Conservation (phyloP, 2,113 vertebrate species). For the Scalopus aquaticus region DNA sequence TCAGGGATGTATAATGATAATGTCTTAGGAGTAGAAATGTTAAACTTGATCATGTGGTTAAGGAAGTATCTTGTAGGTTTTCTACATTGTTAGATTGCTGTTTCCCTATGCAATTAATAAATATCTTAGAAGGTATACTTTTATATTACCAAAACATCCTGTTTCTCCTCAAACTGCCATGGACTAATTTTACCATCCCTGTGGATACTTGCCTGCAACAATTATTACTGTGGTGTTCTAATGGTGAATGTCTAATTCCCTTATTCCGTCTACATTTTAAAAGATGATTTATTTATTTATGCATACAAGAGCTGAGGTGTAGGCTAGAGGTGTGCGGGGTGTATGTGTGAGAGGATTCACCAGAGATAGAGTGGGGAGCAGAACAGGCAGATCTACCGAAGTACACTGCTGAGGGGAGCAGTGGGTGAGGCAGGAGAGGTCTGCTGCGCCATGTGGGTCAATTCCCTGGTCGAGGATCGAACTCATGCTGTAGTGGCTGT, state of each 20-base stretch:
- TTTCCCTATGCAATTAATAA: conserved; percentile 42
- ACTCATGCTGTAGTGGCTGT: no score
- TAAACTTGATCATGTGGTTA: conserved; percentile 34
- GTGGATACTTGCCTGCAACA: not conserved
- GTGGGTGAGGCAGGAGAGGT: no score
- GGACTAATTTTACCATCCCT: conserved; percentile 20
- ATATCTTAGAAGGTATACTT: not conserved
- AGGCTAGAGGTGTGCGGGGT: no score
- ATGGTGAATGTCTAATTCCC: conserved; percentile 11
- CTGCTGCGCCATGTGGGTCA: no score
- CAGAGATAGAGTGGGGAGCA: no score
- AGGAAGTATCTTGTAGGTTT: conserved; percentile 23
- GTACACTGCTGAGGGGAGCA: no score
- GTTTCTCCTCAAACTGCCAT: conserved; percentile 9
- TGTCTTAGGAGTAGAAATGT: conserved; percentile 28
- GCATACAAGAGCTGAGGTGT: no score
- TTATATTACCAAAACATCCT: conserved; percentile 18
- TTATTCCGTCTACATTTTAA: not conserved
- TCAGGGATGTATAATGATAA: not conserved
- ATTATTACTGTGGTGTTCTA: conserved; percentile 3
- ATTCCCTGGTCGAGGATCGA: no score
- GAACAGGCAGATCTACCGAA: no score
- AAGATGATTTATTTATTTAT: no score
- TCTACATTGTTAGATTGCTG: not conserved
- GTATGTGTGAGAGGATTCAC: no score